Base-by-base conservation (phyloP, 2,797 vertebrate species). In the Margarornis squamiger region DNA sequence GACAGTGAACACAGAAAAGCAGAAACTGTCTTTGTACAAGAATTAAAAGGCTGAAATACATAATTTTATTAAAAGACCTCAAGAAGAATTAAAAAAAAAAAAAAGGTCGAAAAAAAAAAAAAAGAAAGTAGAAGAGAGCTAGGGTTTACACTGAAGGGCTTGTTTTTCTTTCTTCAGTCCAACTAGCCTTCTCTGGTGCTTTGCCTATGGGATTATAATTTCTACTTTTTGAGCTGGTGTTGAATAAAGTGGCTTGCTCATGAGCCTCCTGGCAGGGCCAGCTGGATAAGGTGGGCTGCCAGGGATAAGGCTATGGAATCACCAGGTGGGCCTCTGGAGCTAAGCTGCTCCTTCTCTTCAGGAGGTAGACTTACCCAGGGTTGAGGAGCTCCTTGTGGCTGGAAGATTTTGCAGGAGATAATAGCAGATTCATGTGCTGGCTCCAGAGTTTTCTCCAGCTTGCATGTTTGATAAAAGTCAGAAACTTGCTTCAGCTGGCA, bases 321-420 rank as follows among this genome's bases (percentile, higher is more conserved):
- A 89, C 76, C 91, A 85, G 67, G 8, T 36, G 57, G 59, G 66
- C 39, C 49, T 90, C 79, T 67, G n/a, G 49, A 92, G 48, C 26
- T 93, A 75, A 95, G 27, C 73, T 90, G 57, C 24, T 80, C 54
- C 85, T 91, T 88, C 79, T 78, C 58, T 48, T 92, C 80, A 58
- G 85, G 73, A 92, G 73, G 72, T 5, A 71, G 41, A 58, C 63
- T 75, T 62, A 26, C 24, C 43, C 45, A 34, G 18, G 70, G 63
- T 70, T 70, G 45, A 72, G 82, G 21, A 72, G 36, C 36, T 74
- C 41, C 87, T 88, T 52, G 51, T 18, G 2, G 51, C 62, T 81
- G 34, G 48, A 91, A 92, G 66, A 72, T 62, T 80, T 88, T 1
- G 1, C 19, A 24, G 51, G 63, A 70, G 67, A 41, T 90, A 93